Base-by-base conservation (phyloP, 2,113 vertebrate genomes). In the Indicator indicator region DNA sequence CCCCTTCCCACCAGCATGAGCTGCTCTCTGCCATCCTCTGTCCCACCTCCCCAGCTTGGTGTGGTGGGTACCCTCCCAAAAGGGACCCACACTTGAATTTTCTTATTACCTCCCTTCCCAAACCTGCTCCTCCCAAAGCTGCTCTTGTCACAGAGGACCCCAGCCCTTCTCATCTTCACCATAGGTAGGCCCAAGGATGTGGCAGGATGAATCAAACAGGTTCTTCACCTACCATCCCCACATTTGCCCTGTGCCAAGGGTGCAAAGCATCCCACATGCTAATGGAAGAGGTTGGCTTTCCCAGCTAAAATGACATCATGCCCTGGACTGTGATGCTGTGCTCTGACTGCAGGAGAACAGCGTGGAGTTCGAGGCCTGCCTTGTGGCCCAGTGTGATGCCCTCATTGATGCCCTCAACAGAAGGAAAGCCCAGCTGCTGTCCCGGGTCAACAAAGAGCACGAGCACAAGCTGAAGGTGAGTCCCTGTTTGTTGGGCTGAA, bases 321-420 rank as follows among this genome's bases (percentile, higher is more conserved):
- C 14, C 42, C 24, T 2, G 2, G 8, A n/a, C 48, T 76, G 27
- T 83, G 86, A 87, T 16, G 9, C 8, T 76, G 58, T 82, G 24
- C 68, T 95, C 24, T 97, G 63, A 76, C 72, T 5, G 0, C 97
- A 99, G 99, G 99, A 99, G 97, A 99, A 99, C 96, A 99, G 99
- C 0, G 99, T 99, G 97, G 99, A 99, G 98, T 99, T 99, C 2
- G 99, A 99, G 89, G 99, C 99, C 30, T 99, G 99, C 92, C 95
- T 99, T 95, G 99, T 99, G 75, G 99, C 99, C 19, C 99, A 99
- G 94, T 99, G 99, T n/a, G 99, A 99, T 0, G 99, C 99, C 42
- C 98, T 99, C 89, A 99, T 99, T 3, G 99, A 99, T 0, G 99
- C 99, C 60, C 98, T 99, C 84, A 99, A 99, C 97, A 97, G 99